Percentiles rank a stretch among this genome's conserved stretches.
Conservation (phyloP, 2,797 vertebrate genomes). For the Philypnodon macrostomus region DNA sequence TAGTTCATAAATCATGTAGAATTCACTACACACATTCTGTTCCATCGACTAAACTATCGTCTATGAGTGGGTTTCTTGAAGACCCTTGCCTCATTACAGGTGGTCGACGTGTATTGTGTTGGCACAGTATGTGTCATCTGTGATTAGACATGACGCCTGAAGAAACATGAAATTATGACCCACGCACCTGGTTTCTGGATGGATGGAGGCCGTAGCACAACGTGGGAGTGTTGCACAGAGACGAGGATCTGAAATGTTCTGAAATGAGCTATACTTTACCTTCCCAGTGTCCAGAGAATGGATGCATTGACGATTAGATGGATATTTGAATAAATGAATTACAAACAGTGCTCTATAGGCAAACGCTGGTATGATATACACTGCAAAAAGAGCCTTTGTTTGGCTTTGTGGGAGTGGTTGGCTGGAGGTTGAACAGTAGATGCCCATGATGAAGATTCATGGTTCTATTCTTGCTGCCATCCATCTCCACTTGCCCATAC, state of each 20-base stretch:
- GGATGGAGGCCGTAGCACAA: slow-evolving; percentile 37
- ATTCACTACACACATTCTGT: neutral
- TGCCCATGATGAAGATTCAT: slow-evolving; percentile 62
- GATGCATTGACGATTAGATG: slow-evolving; percentile 12
- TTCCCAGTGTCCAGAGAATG: slow-evolving; percentile 33
- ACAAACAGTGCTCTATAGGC: slow-evolving; percentile 12
- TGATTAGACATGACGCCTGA: slow-evolving; percentile 44
- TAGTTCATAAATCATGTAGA: neutral
- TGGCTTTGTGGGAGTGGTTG: slow-evolving; percentile 36
- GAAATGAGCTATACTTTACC: slow-evolving; percentile 47
- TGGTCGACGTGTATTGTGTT: slow-evolving; percentile 17
- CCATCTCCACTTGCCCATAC: slow-evolving; percentile 48
- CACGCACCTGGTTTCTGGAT: slow-evolving; percentile 33
- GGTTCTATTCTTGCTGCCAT: slow-evolving; percentile 40
- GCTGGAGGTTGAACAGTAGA: slow-evolving; percentile 23
- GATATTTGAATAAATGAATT: slow-evolving; percentile 24
- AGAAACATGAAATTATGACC: slow-evolving; percentile 48
- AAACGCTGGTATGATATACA: slow-evolving; percentile 8
- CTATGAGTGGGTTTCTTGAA: slow-evolving; percentile 14
- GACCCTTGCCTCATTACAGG: slow-evolving; percentile 13
- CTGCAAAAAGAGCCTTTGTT: slow-evolving; percentile 36
- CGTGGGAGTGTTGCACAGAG: slow-evolving; percentile 43
- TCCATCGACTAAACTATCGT: neutral
- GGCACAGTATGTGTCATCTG: slow-evolving; percentile 21
- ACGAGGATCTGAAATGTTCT: slow-evolving; percentile 19